Base-by-base conservation (phyloP, 2,888 invertebrate genomes). In the Harpalus rufipes region DNA sequence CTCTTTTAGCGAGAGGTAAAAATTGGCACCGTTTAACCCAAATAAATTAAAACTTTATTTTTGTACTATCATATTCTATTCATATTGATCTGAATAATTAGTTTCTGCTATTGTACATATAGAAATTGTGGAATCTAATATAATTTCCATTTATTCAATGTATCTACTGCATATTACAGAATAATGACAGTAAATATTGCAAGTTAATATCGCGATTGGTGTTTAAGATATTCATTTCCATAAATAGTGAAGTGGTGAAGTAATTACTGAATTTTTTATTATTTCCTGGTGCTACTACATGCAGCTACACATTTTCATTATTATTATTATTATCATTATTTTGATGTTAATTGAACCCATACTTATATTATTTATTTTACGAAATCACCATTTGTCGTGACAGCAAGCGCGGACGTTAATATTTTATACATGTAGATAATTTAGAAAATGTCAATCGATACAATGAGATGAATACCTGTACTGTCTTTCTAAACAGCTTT, bases 181-280 rank as follows among this genome's bases (percentile, higher is more conserved):
- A 10, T 16, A 12, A 51, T 78, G 18, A 78, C 12, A 21, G 18
- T 78, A 76, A 76, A 76, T 74, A 74, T 74, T 74, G 25, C 68
- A 68, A 25, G 14, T 4, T 32, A 39, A n/a, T 68, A 39, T 68
- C 6, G 39, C 32, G 32, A 32, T 32, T 68, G 14, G 14, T 6
- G 7, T 21, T n/a, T 32, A 63, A 63, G 5, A 32, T 68, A 32
- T 68, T 5, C 68, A 68, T 68, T 68, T 32, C 32, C 68, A 14
- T 68, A 32, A 7, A 68, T 68, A 68, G 32, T 68, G 68, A 68
- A 68, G 68, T 68, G 68, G 32, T 39, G 18, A 58, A 78, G 79
- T 79, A 61, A 79, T 79, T 79, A 79, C 39, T 79, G 79, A 79
- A 79, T 79, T 39, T 79, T 79, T 79, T 79, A 79, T 79, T 79